These are phyloP conservation scores for Amphibalanus amphitrite DNA, from an alignment of 1,140 invertebrate species.

Conservation along the genomic window DNA sequence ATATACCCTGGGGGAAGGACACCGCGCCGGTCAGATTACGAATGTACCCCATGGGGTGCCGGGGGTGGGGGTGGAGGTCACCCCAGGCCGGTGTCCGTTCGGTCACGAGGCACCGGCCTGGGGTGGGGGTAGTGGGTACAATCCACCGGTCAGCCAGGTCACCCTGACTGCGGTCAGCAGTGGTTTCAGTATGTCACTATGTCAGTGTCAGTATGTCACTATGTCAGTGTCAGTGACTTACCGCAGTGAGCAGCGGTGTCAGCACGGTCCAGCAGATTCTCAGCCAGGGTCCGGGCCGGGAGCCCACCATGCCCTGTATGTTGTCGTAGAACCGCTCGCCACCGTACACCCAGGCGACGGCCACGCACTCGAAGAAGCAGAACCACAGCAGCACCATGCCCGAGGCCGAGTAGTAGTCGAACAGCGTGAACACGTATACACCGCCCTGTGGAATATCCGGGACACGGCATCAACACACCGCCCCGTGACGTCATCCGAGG, in stretches of 20 bases:
- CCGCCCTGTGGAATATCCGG: constrained; percentile 15
- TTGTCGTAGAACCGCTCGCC: constrained; percentile 27
- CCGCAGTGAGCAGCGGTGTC: constrained; percentile 30
- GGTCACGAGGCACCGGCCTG: no score
- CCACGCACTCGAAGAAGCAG: constrained; percentile 31
- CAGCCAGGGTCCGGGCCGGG: constrained; percentile 27
- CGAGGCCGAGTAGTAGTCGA: constrained; percentile 40
- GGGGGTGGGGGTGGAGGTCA: no score
- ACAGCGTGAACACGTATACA: constrained; percentile 40
- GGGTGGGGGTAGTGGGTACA: no score
- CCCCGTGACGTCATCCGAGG: not conserved
- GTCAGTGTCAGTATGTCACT: no score
- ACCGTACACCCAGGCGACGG: constrained; percentile 34
- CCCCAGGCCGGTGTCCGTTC: no score
- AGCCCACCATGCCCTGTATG: constrained; percentile 33
- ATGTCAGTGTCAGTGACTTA: no score
- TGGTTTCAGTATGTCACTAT: no score
- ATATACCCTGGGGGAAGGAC: no score
- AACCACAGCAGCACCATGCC: constrained; percentile 34
- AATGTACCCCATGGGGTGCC: no score
- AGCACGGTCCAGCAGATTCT: constrained; percentile 31
- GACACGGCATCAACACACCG: not conserved
- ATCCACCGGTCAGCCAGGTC: no score
- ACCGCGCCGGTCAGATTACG: no score
- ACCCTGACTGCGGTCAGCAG: no score